Base-by-base conservation (phyloP, 1,140 invertebrate species). In the Eriosoma lanigerum region DNA sequence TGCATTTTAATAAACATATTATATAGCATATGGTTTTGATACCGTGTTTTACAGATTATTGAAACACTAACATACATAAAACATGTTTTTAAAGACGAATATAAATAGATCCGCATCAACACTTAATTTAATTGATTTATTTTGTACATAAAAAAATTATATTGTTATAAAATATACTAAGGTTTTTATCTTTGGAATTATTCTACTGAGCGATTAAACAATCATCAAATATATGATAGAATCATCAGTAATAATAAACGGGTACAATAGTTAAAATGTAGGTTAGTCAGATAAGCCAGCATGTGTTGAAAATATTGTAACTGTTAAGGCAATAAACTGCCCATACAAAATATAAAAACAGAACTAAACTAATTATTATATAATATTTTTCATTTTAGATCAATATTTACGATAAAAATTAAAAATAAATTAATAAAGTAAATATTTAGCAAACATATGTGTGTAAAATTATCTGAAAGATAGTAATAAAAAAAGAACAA, bases 81-180 rank as follows among this genome's bases (percentile, higher is more conserved):
- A 78, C 19, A 48, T 76, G 17, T 19, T 76, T 58, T 60, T 1
- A 75, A n/a, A 58, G 32, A 46, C 21, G 26, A 76, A 78, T 21
- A 78, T 19, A 26, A 75, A 56, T 10, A 56, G 21, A 38, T 17
- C 58, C 21, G 21, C 13, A 13, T 46, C 58, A 21, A 38, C 32
- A 76, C 21, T 76, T 76, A 76, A 13, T 76, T 44, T 21, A 21
- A 66, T 24, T 76, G 44, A 76, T 24, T 56, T 73, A 54, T 17
- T 19, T 52, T 48, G 26, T 48, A 68, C 38, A 68, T 48, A 68
- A 48, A 68, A 70, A 26, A 46, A 13, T 17, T 50, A 72, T 78
- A 52, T 38, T 50, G 66, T 24, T 70, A 68, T 80, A 80, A 73
- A 80, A 56, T 76, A 56, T 21, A 48, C 9, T 46, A 15, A n/a